These are phyloP conservation scores for Lucinisca nassula DNA, from an alignment of 2,888 invertebrate genomes.

Conservation along the genomic window DNA sequence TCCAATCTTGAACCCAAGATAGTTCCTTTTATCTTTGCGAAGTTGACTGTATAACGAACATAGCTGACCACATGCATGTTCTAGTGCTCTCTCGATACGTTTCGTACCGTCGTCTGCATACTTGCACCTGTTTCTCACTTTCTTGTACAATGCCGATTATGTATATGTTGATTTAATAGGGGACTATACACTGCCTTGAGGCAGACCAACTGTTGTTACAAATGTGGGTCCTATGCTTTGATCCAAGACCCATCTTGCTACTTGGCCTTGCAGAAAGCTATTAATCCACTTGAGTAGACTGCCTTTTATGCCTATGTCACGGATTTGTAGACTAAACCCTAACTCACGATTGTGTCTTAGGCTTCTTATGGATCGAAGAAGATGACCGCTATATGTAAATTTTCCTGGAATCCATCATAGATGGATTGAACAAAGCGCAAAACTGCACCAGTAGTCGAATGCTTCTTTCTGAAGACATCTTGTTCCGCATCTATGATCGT, in stretches of 20 bases:
- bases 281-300: neutral
- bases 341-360: no score
- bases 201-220: neutral
- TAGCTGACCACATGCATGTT: neutral
- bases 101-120: constrained; percentile 22
- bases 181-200: neutral
- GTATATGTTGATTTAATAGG: constrained; percentile 4
- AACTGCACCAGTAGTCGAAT: neutral
- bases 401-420: neutral
- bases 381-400: neutral
- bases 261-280: neutral
- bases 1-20: neutral
- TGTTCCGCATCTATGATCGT: neutral
- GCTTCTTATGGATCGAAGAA: constrained; percentile 24
- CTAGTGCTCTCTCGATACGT: neutral
- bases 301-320: neutral
- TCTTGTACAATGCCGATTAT: constrained; percentile 21
- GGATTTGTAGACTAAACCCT: no score
- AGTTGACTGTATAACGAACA: neutral
- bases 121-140: neutral
- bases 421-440: neutral
- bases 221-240: neutral
- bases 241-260: neutral
- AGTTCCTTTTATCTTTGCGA: constrained; percentile 6
- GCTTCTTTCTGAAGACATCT: neutral